Percentiles rank a stretch among this genome's conserved stretches.
These are phyloP conservation scores for Athene cunicularia DNA, from an alignment of 2,113 vertebrate species.

Conservation along the genomic window DNA sequence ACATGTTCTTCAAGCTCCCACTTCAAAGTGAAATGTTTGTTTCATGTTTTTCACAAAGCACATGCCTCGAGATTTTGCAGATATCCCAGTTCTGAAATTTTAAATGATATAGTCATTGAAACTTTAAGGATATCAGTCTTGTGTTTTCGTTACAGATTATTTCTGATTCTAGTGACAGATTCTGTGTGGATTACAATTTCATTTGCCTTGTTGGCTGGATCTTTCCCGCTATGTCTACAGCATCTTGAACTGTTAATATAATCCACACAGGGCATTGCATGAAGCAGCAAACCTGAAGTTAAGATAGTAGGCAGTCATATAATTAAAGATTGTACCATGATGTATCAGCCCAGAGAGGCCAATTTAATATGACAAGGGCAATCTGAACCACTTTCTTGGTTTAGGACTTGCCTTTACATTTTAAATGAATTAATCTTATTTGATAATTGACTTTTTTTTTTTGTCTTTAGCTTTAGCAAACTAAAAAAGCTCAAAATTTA, in stretches of 20 bases:
- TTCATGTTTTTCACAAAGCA: neutral
- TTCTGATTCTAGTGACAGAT: neutral
- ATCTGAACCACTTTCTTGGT: neutral
- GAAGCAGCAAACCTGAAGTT: neutral
- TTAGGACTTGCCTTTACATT: neutral
- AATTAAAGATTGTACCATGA: neutral
- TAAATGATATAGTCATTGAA: neutral
- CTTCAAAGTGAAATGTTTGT: neutral
- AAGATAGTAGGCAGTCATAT: neutral
- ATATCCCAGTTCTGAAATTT: neutral
- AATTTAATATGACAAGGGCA: neutral
- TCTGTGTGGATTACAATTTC: neutral
- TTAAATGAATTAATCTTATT: neutral
- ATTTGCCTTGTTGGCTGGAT: neutral
- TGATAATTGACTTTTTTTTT: neutral
- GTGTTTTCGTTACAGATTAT: neutral
- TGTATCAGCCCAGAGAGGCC: neutral
- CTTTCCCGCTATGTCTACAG: neutral
- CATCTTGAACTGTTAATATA: neutral
- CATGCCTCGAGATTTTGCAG: neutral
- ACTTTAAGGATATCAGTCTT: neutral
- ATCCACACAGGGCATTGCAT: neutral
- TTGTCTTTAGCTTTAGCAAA: neutral
- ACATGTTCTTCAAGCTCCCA: neutral
- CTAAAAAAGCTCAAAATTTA: neutral